These are phyloP conservation scores for Baronia brevicornis DNA, from an alignment of 2,888 invertebrate species.

Conservation along the genomic window DNA sequence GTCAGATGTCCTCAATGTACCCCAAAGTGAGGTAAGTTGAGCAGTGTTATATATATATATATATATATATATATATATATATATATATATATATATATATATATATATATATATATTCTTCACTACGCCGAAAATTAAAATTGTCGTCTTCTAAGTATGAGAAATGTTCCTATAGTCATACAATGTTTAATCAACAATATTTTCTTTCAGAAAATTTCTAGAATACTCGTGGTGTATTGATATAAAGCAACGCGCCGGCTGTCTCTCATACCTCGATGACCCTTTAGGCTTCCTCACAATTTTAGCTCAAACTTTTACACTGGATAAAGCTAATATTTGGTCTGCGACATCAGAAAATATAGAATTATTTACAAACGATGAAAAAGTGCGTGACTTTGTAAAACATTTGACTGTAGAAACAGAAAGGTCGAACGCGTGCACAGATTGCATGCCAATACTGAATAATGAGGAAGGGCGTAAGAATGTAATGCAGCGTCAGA, in stretches of 20 bases:
- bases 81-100: too few species aligned
- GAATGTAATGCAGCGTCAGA: slow-evolving; percentile 31
- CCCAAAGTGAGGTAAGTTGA: too few species aligned
- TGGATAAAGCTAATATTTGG: slow-evolving; percentile 82
- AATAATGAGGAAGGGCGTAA: slow-evolving; percentile 32
- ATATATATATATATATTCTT: too few species aligned
- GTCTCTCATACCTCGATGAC: slow-evolving; percentile 90
- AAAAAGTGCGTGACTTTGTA: slow-evolving; percentile 80
- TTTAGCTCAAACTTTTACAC: slow-evolving; percentile 86
- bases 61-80: too few species aligned
- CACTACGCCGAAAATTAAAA: too few species aligned
- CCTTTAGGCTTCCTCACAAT: slow-evolving; percentile 87
- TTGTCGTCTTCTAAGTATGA: too few species aligned
- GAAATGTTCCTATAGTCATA: too few species aligned
- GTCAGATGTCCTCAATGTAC: too few species aligned
- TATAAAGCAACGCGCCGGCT: slow-evolving; percentile 93
- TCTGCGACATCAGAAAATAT: slow-evolving; percentile 79
- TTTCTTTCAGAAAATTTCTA: slow-evolving; percentile 80
- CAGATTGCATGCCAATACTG: slow-evolving; percentile 25
- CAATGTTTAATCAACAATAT: slow-evolving; percentile 25
- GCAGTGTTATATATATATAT: too few species aligned
- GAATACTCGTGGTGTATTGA: slow-evolving; percentile 82
- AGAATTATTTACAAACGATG: slow-evolving; percentile 84
- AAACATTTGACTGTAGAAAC: slow-evolving; percentile 60
- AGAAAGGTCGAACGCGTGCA: slow-evolving; percentile 27